These are phyloP conservation scores for Avahi laniger DNA, from an alignment of 2,797 vertebrate genomes.

Conservation along the genomic window DNA sequence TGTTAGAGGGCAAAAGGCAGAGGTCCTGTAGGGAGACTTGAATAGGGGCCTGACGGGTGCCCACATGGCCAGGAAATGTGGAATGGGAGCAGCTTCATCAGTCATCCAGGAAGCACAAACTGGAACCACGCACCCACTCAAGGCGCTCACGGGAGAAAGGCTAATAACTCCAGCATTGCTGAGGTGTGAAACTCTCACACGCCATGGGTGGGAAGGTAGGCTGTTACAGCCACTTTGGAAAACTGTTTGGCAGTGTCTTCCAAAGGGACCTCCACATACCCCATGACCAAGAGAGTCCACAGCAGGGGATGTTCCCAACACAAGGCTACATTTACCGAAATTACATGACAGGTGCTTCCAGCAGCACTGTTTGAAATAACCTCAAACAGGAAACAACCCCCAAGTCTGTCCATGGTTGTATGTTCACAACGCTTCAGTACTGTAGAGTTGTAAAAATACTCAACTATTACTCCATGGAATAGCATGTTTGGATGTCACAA, in stretches of 20 bases:
- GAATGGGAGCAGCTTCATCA: not conserved
- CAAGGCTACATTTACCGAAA: not conserved
- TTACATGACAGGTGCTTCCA: not conserved
- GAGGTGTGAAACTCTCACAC: not conserved
- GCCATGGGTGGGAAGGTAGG: not conserved
- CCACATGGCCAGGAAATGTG: too few relatives aligned
- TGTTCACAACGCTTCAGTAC: not conserved
- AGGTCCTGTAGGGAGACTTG: not conserved
- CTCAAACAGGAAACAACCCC: not conserved
- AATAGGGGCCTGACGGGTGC: not conserved
- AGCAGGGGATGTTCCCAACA: too few relatives aligned
- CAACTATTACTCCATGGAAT: not conserved
- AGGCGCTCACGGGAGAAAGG: not conserved
- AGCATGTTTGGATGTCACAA: not conserved
- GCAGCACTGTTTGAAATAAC: too few relatives aligned
- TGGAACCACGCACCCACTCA: too few relatives aligned
- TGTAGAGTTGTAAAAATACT: rapidly evolving
- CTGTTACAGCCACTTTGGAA: not conserved
- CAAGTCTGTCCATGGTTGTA: not conserved
- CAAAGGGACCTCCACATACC: not conserved
- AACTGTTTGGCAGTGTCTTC: not conserved
- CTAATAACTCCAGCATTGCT: not conserved
- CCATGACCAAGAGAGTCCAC: not conserved
- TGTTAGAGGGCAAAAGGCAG: too few relatives aligned
- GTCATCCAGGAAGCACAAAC: too few relatives aligned